Conservation (phyloP, 2,113 vertebrate species). For the Micromys minutus region DNA sequence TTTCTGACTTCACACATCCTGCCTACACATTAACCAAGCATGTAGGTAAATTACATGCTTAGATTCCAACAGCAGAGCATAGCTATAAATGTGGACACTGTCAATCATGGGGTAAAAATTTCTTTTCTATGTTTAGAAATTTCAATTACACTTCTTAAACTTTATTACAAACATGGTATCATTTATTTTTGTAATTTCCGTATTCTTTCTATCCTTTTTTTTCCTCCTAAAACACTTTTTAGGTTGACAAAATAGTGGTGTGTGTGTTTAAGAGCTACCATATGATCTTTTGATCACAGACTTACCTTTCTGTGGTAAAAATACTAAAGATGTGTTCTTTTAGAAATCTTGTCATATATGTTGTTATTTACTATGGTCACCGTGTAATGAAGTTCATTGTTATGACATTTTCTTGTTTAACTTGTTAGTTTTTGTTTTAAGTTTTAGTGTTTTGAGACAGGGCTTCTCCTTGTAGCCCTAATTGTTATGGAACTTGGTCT, state of each 20-base stretch:
- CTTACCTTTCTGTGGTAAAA: neutral
- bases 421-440: neutral
- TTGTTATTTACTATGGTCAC: neutral
- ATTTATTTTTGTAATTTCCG: neutral
- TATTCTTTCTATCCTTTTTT: constrained; percentile 15
- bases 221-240: neutral
- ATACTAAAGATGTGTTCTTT: neutral
- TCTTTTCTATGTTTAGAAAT: constrained; percentile 6
- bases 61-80: neutral
- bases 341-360: neutral
- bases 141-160: constrained; percentile 14
- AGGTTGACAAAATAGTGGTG: neutral
- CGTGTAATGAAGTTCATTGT: neutral
- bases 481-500: neutral
- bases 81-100: neutral
- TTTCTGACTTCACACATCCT: neutral
- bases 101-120: neutral
- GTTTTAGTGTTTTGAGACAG: neutral
- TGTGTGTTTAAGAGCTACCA: neutral
- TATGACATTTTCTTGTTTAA: neutral
- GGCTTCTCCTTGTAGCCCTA: neutral
- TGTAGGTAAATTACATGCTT: neutral
- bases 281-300: neutral
- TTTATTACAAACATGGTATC: neutral
- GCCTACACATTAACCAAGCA: neutral